Conservation (phyloP, 2,888 invertebrate species). For the Microplitis manilae region DNA sequence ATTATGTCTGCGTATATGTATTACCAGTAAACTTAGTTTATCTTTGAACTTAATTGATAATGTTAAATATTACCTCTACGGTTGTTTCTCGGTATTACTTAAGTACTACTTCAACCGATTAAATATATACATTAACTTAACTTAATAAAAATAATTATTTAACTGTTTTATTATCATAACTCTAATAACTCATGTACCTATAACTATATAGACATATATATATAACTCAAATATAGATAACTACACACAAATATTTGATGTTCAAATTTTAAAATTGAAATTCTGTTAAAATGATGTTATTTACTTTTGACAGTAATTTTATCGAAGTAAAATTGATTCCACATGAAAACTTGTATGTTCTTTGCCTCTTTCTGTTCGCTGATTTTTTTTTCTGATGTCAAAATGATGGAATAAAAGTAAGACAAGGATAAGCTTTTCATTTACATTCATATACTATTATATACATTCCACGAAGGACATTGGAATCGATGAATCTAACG, state of each 20-base stretch:
- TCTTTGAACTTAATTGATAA: conserved; percentile 71
- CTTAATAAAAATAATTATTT: neutral
- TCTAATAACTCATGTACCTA: too few relatives aligned
- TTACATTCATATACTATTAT: conserved; percentile 2
- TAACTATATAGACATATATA: too few relatives aligned
- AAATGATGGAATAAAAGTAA: conserved; percentile 24
- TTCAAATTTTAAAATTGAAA: neutral
- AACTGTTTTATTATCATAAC: neutral
- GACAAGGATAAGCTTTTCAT: conserved; percentile 16
- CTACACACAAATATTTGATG: neutral
- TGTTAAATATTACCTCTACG: conserved; percentile 62
- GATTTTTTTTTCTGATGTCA: neutral
- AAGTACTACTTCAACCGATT: neutral
- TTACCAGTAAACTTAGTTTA: conserved; percentile 67
- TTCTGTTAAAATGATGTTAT: neutral
- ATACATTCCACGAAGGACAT: conserved; percentile 17
- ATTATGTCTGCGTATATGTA: conserved; percentile 70
- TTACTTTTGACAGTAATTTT: neutral
- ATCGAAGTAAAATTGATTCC: conserved; percentile 9
- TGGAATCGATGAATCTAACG: conserved; percentile 22
- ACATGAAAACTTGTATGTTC: neutral
- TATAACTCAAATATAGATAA: neutral
- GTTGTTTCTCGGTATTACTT: conserved; percentile 26
- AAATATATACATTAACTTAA: neutral
- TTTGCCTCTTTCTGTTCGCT: neutral